Conservation (phyloP, 1,140 invertebrate species). For the Zaprionus taronus region DNA sequence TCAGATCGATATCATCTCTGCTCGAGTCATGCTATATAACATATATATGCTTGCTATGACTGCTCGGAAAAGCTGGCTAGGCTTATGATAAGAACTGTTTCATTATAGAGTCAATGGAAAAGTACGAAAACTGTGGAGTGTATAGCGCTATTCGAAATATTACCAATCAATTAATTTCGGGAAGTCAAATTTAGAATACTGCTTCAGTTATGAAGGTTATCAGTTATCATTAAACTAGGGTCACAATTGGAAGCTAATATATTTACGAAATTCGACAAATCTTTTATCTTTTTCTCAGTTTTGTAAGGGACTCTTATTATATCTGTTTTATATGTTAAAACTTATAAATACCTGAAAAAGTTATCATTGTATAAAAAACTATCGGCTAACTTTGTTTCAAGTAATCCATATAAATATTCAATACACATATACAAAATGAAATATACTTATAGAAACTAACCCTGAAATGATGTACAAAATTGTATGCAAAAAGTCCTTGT, state of each 20-base stretch:
- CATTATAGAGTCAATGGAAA: not conserved
- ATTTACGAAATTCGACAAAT: no score
- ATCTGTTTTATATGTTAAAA: no score
- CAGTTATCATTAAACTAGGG: no score
- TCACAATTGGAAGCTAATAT: no score
- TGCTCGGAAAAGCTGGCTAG: not conserved
- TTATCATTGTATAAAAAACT: no score
- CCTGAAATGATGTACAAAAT: not conserved
- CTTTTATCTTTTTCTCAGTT: no score
- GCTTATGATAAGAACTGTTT: not conserved
- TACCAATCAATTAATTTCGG: not conserved
- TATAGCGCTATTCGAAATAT: not conserved
- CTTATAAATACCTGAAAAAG: no score
- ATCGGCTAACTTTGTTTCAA: no score
- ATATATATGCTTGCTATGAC: not conserved
- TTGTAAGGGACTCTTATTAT: no score
- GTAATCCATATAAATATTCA: not conserved
- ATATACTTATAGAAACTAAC: not conserved
- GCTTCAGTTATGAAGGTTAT: no score
- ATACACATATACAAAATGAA: not conserved
- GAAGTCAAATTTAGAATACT: no score
- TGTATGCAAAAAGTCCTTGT: not conserved
- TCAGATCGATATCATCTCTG: slow-evolving; percentile 25
- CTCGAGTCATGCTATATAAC: slow-evolving; percentile 21
- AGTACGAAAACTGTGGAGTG: not conserved